phyloP scores from a whole-genome alignment of 2,113 vertebrate genomes.

The Chaenogobius annularis region DNA sequence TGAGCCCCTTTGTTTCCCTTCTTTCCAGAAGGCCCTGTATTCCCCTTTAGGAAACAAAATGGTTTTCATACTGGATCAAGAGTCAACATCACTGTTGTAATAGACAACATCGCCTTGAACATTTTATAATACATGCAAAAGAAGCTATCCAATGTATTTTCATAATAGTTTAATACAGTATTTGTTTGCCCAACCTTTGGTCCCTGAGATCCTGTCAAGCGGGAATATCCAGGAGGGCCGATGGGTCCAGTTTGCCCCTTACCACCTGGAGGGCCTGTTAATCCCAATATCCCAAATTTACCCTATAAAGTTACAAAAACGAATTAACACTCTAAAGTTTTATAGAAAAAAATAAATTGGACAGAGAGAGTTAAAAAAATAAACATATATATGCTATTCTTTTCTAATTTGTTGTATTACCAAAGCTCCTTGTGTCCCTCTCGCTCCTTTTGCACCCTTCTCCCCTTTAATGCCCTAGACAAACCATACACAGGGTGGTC shows the following conservation, averaged over 20 bases:
- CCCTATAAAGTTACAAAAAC: conserved; percentile 48
- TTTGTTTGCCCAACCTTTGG: conserved; percentile 52
- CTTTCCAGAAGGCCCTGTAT: conserved; percentile 41
- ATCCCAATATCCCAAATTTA: conserved; percentile 52
- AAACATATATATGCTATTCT: not conserved
- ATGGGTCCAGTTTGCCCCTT: conserved; percentile 66
- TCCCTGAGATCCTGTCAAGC: conserved; percentile 65
- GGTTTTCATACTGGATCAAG: not conserved
- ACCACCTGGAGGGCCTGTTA: conserved; percentile 50
- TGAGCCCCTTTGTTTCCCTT: conserved; percentile 64
- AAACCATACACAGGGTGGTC: conserved; percentile 25
- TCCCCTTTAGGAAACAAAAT: conserved; percentile 60
- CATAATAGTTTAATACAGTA: not conserved
- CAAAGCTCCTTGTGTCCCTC: conserved; percentile 46
- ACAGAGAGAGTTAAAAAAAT: not conserved
- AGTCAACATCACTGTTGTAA: not conserved
- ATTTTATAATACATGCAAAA: not conserved
- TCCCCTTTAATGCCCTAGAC: conserved; percentile 60
- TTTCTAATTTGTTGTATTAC: conserved; percentile 39
- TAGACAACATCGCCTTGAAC: not conserved
- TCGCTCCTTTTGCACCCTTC: conserved; percentile 63
- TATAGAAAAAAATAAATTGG: not conserved
- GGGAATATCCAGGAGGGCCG: conserved; percentile 63
- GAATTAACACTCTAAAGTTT: not conserved
- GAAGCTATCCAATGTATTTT: not conserved